A percentile compares a stretch with the other conserved stretches of the same genome.
Evolutionary conservation across 2,113 vertebrate species (phyloP).

Genomic region (Poecilia latipinna): DNA sequence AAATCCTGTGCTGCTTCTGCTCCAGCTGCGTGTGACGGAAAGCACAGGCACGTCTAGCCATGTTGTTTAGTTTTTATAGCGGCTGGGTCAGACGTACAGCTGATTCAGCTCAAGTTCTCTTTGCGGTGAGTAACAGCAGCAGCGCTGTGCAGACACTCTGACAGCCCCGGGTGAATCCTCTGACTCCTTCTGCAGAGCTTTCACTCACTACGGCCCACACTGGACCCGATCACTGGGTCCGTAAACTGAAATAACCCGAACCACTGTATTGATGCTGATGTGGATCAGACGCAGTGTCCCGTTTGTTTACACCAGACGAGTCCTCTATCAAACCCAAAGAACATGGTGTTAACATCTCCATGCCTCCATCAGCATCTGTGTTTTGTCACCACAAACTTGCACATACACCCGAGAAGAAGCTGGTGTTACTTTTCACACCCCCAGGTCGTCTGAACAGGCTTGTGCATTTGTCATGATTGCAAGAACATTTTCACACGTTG

Average conservation of each 20-base stretch:
- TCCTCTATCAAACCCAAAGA: conserved; percentile 28
- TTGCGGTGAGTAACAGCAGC: conserved; percentile 54
- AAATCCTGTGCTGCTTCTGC: conserved; percentile 28
- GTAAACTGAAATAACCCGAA: not conserved
- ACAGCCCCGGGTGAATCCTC: conserved; percentile 26
- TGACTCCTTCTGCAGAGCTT: conserved; percentile 20
- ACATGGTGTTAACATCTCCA: conserved; percentile 26
- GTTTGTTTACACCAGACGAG: conserved; percentile 20
- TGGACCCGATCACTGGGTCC: not conserved
- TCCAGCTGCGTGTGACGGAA: conserved; percentile 46
- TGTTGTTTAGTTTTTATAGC: conserved; percentile 44
- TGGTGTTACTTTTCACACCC: conserved; percentile 59
- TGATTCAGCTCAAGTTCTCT: conserved; percentile 66
- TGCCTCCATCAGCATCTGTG: conserved; percentile 33
- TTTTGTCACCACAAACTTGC: conserved; percentile 21
- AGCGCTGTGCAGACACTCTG: conserved; percentile 23
- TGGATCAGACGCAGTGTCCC: not conserved
- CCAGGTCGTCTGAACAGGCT: conserved; percentile 42
- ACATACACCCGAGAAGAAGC: conserved; percentile 1
- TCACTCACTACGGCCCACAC: not conserved
- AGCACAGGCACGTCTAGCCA: conserved; percentile 46
- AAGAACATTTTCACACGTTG: conserved; percentile 9
- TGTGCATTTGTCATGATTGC: conserved; percentile 54
- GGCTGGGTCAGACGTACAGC: conserved; percentile 42
- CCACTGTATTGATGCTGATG: not conserved